phyloP scores from a whole-genome alignment of 2,113 vertebrate genomes.

The Ochotona curzoniae region DNA sequence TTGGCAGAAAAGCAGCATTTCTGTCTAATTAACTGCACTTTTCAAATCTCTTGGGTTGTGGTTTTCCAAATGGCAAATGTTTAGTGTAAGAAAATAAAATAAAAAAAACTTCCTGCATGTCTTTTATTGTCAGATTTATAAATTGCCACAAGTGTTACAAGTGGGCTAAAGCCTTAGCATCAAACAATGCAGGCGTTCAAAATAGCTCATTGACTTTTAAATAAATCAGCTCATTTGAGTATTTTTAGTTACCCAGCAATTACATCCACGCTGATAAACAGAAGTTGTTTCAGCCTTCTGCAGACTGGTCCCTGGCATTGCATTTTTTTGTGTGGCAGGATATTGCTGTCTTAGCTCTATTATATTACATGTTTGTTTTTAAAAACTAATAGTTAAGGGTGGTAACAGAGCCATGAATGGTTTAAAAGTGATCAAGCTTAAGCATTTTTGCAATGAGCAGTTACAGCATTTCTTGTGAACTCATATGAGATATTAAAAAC shows the following conservation, averaged over 20 bases:
- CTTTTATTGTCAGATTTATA: slow-evolving; percentile 57
- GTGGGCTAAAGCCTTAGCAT: neutral
- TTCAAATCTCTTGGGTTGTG: slow-evolving; percentile 27
- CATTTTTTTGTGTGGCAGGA: slow-evolving; percentile 4
- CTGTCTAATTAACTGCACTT: slow-evolving; percentile 82
- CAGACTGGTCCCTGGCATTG: neutral
- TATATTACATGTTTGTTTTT: slow-evolving; percentile 31
- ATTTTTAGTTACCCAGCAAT: slow-evolving; percentile 42
- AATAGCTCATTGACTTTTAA: slow-evolving; percentile 70
- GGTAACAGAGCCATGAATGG: neutral
- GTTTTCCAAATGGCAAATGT: slow-evolving; percentile 55
- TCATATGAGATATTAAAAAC: slow-evolving; percentile 17
- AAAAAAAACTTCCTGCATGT: slow-evolving; percentile 39
- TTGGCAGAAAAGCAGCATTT: slow-evolving; percentile 61
- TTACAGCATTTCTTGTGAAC: slow-evolving; percentile 34
- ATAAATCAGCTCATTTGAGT: slow-evolving; percentile 14
- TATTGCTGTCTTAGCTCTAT: slow-evolving; percentile 17
- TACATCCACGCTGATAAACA: slow-evolving; percentile 17
- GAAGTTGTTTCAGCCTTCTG: slow-evolving; percentile 2
- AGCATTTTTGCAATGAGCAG: neutral
- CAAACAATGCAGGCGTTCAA: slow-evolving; percentile 61
- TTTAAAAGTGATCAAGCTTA: slow-evolving; percentile 17
- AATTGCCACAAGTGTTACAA: neutral
- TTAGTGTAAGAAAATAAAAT: neutral
- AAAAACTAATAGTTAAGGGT: slow-evolving; percentile 35